phyloP scores from a whole-genome alignment of 2,113 vertebrate species.

The Bothrops jararaca region DNA sequence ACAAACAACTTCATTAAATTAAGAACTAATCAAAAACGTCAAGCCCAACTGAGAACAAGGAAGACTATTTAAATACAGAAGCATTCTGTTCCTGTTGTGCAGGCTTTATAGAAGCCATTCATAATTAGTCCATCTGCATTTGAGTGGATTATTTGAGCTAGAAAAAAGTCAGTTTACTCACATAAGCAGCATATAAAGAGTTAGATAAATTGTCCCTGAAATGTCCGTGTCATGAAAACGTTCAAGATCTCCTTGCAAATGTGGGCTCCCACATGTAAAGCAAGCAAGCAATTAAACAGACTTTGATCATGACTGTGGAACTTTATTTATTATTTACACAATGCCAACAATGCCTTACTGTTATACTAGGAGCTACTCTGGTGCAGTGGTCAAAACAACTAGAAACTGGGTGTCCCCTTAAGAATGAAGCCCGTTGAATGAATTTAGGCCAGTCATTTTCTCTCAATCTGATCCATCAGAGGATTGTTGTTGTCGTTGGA shows the following conservation, averaged over 20 bases:
- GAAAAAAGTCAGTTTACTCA: not conserved
- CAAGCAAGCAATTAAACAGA: not conserved
- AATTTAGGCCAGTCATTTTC: not conserved
- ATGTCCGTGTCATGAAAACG: not conserved
- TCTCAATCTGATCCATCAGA: not conserved
- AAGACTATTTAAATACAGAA: not conserved
- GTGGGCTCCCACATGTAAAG: not conserved
- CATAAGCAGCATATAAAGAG: not conserved
- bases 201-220: not conserved
- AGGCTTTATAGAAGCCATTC: constrained; percentile 1
- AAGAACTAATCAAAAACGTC: not conserved
- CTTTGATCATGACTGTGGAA: not conserved
- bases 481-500: not conserved
- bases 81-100: not conserved
- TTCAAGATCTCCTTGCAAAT: not conserved
- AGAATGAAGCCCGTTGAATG: not conserved
- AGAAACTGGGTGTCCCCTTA: not conserved
- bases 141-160: not conserved
- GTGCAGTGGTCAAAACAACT: not conserved
- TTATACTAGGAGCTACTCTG: too few species aligned
- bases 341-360: not conserved
- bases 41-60: not conserved
- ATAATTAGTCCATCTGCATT: constrained; percentile 2
- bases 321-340: not conserved
- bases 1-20: not conserved